phyloP scores from a whole-genome alignment of 2,113 vertebrate species.

The human region GRCh38 chrX:43009001-43009500 shows the following conservation, averaged over 20 bases:
- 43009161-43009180: neutral
- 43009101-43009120: neutral
- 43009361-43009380: neutral
- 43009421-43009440: neutral
- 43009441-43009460: neutral
- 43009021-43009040: neutral
- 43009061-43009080: neutral
- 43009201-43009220: neutral
- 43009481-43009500: neutral
- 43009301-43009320: neutral
- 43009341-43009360: neutral
- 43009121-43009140: neutral
- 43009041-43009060: neutral
- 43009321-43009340: neutral
- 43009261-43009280: neutral
- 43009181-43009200: neutral
- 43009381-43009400: neutral
- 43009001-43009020: neutral
- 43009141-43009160: neutral
- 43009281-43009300: neutral
- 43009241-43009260: neutral
- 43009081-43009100: neutral
- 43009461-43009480: neutral
- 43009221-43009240: neutral
- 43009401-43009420: neutral